Percentiles rank a stretch among this genome's conserved stretches.
These are phyloP conservation scores for Arion vulgaris DNA, from an alignment of 1,140 invertebrate species.

Conservation along the genomic window DNA sequence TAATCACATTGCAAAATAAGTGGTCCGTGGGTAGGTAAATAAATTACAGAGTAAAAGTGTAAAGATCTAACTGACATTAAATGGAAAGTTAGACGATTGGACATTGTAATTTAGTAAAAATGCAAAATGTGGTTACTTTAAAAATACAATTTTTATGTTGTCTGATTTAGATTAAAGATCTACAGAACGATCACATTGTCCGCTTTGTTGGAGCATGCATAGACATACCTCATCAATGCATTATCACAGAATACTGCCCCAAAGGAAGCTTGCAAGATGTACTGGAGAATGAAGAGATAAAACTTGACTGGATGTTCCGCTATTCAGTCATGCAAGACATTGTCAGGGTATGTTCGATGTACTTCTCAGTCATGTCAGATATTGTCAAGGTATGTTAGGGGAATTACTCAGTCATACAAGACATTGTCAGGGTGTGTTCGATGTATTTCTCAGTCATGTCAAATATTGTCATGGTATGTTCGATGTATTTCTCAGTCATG, in stretches of 20 bases:
- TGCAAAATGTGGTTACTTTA: no score
- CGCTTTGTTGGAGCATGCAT: conserved; percentile 95
- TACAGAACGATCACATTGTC: conserved; percentile 95
- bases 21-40: no score
- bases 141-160: neutral
- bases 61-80: no score
- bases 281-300: conserved; percentile 92
- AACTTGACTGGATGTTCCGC: conserved; percentile 93
- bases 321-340: conserved; percentile 97
- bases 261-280: conserved; percentile 96
- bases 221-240: conserved; percentile 81
- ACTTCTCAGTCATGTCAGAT: conserved; percentile 6
- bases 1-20: no score
- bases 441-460: no score
- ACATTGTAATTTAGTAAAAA: no score
- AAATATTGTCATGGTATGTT: no score
- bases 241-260: conserved; percentile 95
- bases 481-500: no score
- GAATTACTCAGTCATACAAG: no score
- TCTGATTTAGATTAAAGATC: conserved; percentile 86
- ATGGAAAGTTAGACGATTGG: no score
- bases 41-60: no score
- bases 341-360: conserved; percentile 82
- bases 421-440: no score
- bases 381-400: neutral